These are phyloP conservation scores for Myzus persicae DNA, from an alignment of 1,140 invertebrate genomes.

Conservation along the genomic window DNA sequence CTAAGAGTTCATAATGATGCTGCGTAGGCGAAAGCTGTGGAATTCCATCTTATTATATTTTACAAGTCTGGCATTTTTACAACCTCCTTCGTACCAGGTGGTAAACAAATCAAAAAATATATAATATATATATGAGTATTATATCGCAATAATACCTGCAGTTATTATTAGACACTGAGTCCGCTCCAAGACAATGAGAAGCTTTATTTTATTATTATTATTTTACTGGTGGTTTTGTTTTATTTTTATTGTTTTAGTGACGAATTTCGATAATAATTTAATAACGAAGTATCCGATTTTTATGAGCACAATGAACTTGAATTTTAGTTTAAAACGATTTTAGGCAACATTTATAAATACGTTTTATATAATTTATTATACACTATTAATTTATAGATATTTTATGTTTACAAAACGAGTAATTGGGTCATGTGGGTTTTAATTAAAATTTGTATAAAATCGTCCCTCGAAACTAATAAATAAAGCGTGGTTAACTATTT, in stretches of 20 bases:
- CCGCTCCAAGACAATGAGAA: not conserved
- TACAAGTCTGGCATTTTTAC: not conserved
- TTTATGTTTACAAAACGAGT: not conserved
- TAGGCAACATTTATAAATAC: not conserved
- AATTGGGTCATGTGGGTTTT: not conserved
- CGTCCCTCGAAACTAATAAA: not conserved
- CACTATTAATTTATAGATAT: not conserved
- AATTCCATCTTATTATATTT: not conserved
- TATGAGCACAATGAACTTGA: not conserved
- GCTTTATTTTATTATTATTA: not conserved
- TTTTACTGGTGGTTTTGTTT: not conserved
- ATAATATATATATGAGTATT: too few species aligned
- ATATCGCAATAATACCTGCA: not conserved
- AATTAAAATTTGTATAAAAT: not conserved
- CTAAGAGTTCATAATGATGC: not conserved
- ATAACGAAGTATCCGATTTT: not conserved
- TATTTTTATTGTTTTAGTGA: not conserved
- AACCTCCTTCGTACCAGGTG: not conserved
- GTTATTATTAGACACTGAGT: not conserved
- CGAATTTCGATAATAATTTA: not conserved
- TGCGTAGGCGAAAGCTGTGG: not conserved
- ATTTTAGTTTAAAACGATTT: not conserved
- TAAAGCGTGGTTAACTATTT: slow-evolving; percentile 13
- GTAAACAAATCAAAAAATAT: not conserved
- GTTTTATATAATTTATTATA: not conserved